Evolutionary conservation across 2,113 vertebrate species (phyloP), one percentile per base, ranked within the genome.

Genomic region (Albula glossodonta): DNA sequence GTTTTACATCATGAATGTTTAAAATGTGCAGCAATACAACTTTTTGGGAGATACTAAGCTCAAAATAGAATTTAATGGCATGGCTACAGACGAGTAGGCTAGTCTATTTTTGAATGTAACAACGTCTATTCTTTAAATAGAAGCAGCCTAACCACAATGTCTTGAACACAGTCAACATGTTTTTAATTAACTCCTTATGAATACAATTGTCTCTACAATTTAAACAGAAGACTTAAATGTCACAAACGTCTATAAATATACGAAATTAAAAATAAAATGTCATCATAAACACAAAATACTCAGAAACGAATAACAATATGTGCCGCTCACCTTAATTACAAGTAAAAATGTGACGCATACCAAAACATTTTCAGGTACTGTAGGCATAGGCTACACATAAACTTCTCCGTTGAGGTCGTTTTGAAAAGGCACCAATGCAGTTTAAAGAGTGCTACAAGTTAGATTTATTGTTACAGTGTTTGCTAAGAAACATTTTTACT

Each of bases 121-220:
- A 3, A 19, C 5, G 3, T 22, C 4, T 66, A 0, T 19, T 66
- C 53, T 56, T 7, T 10, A 56, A 9, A 66, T 3, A 66, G 22
- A 41, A 41, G 31, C 31, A 41, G 31, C 31, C 31, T 41, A 41
- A 41, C 31, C 15, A 19, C 17, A 66, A 66, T 66, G 31, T 41
- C 60, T 19, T 66, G 22, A 19, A 11, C 74, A 78, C 19, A n/a
- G 25, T 25, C n/a, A 97, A 95, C 95, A 95, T 96, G 96, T 95
- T 97, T 98, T 98, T 98, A 98, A 98, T 99, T 96, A 99, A 99
- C 98, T 98, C 98, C 93, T 95, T 97, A 41, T 41, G 31, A 41
- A 41, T 41, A 41, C 31, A 41, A 1, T 41, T 41, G 31, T 41
- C 31, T 41, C 31, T 41, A 41, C 31, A 41, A 41, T 41, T 41